phyloP scores from a whole-genome alignment of 2,888 invertebrate species.

The Epirrita christyi region DNA sequence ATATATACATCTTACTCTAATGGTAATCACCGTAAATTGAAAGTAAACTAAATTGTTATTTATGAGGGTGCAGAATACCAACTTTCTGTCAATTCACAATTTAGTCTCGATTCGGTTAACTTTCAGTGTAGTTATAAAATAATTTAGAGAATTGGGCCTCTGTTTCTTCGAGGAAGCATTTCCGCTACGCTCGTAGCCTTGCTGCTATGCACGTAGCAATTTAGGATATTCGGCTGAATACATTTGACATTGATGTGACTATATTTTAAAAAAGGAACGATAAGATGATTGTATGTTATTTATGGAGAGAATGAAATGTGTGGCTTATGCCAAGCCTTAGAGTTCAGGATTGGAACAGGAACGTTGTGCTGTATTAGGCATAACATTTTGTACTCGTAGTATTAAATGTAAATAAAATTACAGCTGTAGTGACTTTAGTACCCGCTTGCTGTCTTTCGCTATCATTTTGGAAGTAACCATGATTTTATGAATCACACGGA shows the following conservation, averaged over 20 bases:
- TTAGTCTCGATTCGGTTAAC: no score
- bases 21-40: no score
- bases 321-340: conserved; percentile 71
- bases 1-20: no score
- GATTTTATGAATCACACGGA: background rate
- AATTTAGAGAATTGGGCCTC: no score
- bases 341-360: conserved; percentile 57
- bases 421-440: conserved; percentile 40
- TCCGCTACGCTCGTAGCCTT: no score
- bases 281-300: conserved; percentile 15
- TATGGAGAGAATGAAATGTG: conserved; percentile 48
- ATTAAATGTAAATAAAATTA: conserved; percentile 48
- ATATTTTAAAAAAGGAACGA: background rate
- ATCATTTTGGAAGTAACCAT: conserved; percentile 33
- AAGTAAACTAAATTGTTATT: no score
- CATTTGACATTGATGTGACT: background rate
- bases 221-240: background rate
- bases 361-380: conserved; percentile 46
- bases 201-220: background rate
- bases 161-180: no score
- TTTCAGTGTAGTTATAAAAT: no score
- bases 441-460: conserved; percentile 53
- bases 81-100: no score
- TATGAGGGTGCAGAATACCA: no score
- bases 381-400: conserved; percentile 57